These are phyloP conservation scores for Cheumatopsyche charites DNA, from an alignment of 1,140 invertebrate species.

Conservation along the genomic window DNA sequence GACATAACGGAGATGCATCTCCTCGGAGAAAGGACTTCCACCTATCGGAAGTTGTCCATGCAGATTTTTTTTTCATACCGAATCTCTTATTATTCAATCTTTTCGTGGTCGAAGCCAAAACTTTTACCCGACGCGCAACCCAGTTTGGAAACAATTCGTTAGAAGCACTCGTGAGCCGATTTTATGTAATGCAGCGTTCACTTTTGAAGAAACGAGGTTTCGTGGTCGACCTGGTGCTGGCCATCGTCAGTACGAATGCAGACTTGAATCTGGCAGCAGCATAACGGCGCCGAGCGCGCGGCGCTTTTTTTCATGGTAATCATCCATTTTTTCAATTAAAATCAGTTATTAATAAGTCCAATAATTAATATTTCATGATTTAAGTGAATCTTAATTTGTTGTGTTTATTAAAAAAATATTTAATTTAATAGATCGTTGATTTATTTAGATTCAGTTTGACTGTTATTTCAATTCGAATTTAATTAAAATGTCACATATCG, in stretches of 20 bases:
- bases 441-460: too few species aligned
- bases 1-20: too few species aligned
- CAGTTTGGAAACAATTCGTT: conserved; percentile 5
- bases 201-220: conserved; percentile 39
- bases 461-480: too few species aligned
- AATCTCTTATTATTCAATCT: too few species aligned
- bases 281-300: background rate
- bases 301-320: background rate
- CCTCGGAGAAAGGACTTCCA: background rate
- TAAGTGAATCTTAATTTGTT: too few species aligned
- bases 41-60: background rate
- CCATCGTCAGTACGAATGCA: conserved; percentile 34
- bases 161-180: background rate
- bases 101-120: background rate
- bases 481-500: too few species aligned
- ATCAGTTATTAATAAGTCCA: too few species aligned
- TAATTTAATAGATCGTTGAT: too few species aligned
- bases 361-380: too few species aligned
- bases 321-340: too few species aligned
- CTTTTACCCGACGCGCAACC: conserved; percentile 9
- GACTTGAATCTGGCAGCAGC: conserved; percentile 24
- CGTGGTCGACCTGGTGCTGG: conserved; percentile 15
- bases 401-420: too few species aligned
- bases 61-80: background rate
- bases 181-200: conserved; percentile 25